A percentile compares a stretch with the other conserved stretches of the same genome.
Evolutionary conservation across 2,797 vertebrate species (phyloP).

Genomic region (Megalops cyprinoides): DNA sequence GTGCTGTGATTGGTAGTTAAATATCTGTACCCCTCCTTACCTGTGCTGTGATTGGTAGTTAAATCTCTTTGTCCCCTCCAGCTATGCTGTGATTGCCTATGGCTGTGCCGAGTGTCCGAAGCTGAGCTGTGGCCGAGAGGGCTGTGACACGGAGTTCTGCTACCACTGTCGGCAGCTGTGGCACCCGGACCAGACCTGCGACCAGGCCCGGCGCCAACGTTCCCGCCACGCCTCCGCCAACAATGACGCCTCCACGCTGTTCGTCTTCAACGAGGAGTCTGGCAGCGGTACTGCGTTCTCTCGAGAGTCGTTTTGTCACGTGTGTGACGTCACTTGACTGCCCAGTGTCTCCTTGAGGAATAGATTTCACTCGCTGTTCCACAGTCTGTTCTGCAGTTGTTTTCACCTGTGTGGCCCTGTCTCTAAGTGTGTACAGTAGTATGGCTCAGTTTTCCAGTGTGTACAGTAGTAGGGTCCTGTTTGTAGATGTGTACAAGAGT

Average conservation of each 20-base stretch:
- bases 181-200: slow-evolving; percentile 85
- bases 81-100: slow-evolving; percentile 85
- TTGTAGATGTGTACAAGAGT: too few species aligned
- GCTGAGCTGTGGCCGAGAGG: slow-evolving; percentile 81
- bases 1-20: not conserved
- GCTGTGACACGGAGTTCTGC: slow-evolving; percentile 86
- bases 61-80: slow-evolving; percentile 47
- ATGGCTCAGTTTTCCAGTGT: too few species aligned
- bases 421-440: too few species aligned
- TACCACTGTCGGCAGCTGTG: slow-evolving; percentile 89
- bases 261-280: slow-evolving; percentile 76
- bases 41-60: slow-evolving; percentile 73
- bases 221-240: slow-evolving; percentile 71
- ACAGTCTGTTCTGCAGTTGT: too few species aligned
- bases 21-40: slow-evolving; percentile 55
- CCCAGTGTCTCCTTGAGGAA: not conserved
- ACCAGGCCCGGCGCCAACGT: slow-evolving; percentile 76
- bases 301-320: too few species aligned
- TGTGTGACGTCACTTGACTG: not conserved
- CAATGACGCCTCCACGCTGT: slow-evolving; percentile 69
- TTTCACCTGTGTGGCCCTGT: too few species aligned
- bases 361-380: too few species aligned
- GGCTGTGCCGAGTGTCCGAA: slow-evolving; percentile 86
- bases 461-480: too few species aligned
- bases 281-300: slow-evolving; percentile 78